Conservation (phyloP, 2,113 vertebrate species). For the Notechis scutatus region DNA sequence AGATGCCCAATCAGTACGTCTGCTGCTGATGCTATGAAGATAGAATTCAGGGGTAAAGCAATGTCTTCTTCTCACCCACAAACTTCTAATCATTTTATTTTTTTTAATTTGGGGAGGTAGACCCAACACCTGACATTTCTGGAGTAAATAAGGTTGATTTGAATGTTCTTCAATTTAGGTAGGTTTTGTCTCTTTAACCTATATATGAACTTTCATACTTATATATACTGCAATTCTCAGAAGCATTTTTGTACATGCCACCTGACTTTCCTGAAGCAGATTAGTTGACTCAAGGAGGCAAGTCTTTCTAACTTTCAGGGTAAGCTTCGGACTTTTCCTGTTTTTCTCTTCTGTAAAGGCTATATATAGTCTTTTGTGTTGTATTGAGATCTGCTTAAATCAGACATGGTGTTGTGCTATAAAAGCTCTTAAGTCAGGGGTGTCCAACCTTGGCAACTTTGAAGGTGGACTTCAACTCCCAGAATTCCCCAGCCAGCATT, state of each 20-base stretch:
- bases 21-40: neutral
- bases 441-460: neutral
- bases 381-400: neutral
- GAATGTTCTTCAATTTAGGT: neutral
- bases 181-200: neutral
- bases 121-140: neutral
- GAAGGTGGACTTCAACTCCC: neutral
- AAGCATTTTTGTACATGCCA: neutral
- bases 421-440: neutral
- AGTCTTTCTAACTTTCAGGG: neutral
- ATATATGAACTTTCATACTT: neutral
- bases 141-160: neutral
- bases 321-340: neutral
- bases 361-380: neutral
- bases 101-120: neutral
- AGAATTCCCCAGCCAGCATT: neutral
- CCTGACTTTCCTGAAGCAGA: conserved; percentile 16
- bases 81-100: neutral
- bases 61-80: neutral
- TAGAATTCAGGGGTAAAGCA: neutral
- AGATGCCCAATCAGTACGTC: neutral
- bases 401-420: neutral
- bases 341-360: conserved; percentile 7
- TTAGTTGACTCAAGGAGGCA: conserved; percentile 5
- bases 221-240: neutral